Conservation (phyloP, 2,797 vertebrate species). For the Peromyscus aztecus region DNA sequence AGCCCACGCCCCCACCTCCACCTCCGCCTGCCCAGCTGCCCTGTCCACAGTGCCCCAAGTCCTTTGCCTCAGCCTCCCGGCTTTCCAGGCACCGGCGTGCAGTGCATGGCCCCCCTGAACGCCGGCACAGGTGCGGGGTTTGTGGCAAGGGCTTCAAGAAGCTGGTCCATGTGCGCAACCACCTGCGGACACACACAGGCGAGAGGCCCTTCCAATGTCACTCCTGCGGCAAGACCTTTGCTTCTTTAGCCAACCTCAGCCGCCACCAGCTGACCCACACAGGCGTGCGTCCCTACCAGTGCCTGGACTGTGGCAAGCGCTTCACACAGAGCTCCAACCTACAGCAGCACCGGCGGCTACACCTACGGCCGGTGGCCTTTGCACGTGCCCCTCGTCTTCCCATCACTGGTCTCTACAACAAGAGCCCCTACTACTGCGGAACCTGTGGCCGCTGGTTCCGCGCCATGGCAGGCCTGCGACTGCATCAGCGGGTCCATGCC, state of each 20-base stretch:
- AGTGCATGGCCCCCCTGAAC: constrained; percentile 88
- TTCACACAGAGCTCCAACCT: constrained; percentile 96
- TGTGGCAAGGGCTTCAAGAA: constrained; percentile 95
- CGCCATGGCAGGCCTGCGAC: constrained; percentile 93
- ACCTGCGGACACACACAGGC: constrained; percentile 94
- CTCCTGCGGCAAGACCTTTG: constrained; percentile 94
- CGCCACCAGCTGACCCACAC: constrained; percentile 95
- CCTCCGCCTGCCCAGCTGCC: constrained; percentile 67
- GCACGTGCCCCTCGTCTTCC: constrained; percentile 83
- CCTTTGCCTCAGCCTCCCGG: constrained; percentile 90
- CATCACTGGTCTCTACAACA: constrained; percentile 92
- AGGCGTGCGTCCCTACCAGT: constrained; percentile 93
- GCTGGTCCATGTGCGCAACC: constrained; percentile 93
- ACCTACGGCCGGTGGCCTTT: constrained; percentile 86
- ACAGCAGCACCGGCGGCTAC: constrained; percentile 93
- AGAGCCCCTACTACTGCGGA: constrained; percentile 93
- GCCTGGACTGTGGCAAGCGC: constrained; percentile 92
- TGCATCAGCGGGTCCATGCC: constrained; percentile 93
- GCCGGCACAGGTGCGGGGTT: constrained; percentile 92
- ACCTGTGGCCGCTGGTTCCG: constrained; percentile 94
- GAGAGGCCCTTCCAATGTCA: constrained; percentile 95
- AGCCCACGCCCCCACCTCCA: neutral
- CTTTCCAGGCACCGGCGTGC: constrained; percentile 91
- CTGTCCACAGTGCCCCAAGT: constrained; percentile 91
- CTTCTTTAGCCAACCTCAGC: constrained; percentile 93